phyloP scores from a whole-genome alignment of 2,797 vertebrate species.

The Adrianichthys oophorus region DNA sequence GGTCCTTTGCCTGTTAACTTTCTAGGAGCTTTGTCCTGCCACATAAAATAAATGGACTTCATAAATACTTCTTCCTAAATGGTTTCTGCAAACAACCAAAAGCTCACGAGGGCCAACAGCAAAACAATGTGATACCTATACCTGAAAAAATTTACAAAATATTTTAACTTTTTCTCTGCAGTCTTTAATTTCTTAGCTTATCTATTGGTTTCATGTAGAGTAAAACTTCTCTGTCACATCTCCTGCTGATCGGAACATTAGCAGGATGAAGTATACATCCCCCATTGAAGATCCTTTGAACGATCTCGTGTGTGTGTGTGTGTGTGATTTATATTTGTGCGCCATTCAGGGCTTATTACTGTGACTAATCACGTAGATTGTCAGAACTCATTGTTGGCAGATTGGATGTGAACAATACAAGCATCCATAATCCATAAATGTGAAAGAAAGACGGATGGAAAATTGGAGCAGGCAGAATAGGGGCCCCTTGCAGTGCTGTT shows the following conservation, averaged over 20 bases:
- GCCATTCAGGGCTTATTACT: conserved; percentile 26
- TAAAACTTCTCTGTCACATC: conserved; percentile 13
- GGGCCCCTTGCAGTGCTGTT: not conserved
- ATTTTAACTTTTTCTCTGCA: not conserved
- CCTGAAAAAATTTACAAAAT: conserved; percentile 12
- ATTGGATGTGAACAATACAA: conserved; percentile 25
- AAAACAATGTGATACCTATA: not conserved
- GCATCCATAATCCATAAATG: conserved; percentile 9
- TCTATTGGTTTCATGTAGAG: not conserved
- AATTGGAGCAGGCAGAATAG: conserved; percentile 11
- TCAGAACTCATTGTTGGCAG: conserved; percentile 26
- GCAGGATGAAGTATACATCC: conserved; percentile 1
- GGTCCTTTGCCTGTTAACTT: conserved; percentile 26
- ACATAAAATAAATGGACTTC: conserved; percentile 40
- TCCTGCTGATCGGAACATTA: conserved; percentile 5
- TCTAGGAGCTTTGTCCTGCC: conserved; percentile 26
- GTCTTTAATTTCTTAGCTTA: not conserved
- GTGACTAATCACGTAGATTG: conserved; percentile 29
- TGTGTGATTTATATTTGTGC: conserved; percentile 3
- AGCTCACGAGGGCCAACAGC: conserved; percentile 6
- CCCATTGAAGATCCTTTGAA: not conserved
- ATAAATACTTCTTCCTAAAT: conserved; percentile 47
- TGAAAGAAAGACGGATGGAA: conserved; percentile 16
- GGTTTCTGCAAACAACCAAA: conserved; percentile 17
- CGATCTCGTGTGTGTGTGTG: not conserved